phyloP scores from a whole-genome alignment of 2,797 vertebrate genomes.

The Galagoides demidoff region DNA sequence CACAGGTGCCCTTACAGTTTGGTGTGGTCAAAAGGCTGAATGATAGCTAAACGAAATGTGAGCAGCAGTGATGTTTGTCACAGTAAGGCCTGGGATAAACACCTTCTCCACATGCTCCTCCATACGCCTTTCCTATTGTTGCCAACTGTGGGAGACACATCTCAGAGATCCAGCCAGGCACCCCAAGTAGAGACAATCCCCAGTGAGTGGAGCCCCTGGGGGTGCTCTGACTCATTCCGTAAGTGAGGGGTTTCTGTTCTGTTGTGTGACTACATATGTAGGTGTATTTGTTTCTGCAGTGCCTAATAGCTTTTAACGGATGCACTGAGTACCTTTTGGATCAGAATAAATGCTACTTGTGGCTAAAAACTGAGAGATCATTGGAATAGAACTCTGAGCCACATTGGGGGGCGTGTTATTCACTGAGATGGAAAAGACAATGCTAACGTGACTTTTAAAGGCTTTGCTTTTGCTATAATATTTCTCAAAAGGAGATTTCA shows the following conservation, averaged over 20 bases:
- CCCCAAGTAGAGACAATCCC: neutral
- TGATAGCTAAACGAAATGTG: neutral
- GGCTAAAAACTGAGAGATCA: neutral
- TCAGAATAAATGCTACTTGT: neutral
- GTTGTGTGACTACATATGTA: neutral
- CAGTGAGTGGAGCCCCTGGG: neutral
- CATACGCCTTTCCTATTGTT: neutral
- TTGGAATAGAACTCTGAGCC: neutral
- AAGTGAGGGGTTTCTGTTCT: neutral
- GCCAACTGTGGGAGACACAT: neutral
- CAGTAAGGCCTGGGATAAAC: neutral
- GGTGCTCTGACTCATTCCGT: neutral
- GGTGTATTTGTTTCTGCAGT: neutral
- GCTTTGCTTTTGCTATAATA: neutral
- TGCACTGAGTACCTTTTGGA: neutral
- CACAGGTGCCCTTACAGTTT: neutral
- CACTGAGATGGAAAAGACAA: neutral
- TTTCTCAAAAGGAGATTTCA: neutral
- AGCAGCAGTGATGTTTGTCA: neutral
- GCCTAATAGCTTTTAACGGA: neutral
- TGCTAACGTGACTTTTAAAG: neutral
- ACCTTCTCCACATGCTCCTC: neutral
- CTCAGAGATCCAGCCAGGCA: neutral
- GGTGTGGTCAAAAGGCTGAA: neutral
- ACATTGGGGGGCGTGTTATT: neutral